Percentiles rank a stretch among this genome's conserved stretches.
Evolutionary conservation across 2,113 vertebrate genomes (phyloP).

Genomic region (Pampusana beccarii): DNA sequence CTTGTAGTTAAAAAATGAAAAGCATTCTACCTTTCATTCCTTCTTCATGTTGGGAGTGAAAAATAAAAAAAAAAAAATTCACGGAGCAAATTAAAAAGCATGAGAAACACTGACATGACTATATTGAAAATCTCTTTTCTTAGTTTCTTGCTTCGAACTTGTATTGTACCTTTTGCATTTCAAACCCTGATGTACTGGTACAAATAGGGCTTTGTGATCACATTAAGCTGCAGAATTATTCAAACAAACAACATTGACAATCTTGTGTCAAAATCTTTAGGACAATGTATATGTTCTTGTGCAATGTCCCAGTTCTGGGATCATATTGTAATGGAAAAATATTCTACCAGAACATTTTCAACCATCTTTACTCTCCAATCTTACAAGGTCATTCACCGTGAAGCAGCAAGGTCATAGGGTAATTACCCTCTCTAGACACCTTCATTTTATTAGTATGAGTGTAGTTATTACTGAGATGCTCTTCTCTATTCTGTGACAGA

Average conservation of each 20-base stretch:
- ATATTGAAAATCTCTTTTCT: background rate
- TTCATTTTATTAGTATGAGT: background rate
- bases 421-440: background rate
- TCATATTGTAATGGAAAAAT: background rate
- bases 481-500: background rate
- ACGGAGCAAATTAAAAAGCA: background rate
- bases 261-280: background rate
- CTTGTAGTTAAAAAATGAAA: background rate
- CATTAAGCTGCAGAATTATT: background rate
- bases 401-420: background rate
- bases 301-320: background rate
- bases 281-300: background rate
- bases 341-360: background rate
- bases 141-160: background rate
- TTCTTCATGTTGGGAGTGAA: background rate
- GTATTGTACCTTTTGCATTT: background rate
- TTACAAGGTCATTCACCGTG: background rate
- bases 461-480: background rate
- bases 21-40: background rate
- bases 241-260: background rate
- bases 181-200: background rate
- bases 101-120: background rate
- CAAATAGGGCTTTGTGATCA: background rate
- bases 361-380: background rate
- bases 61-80: background rate